These are phyloP conservation scores for Eremobia ochroleuca DNA, from an alignment of 2,888 invertebrate species.

Conservation along the genomic window DNA sequence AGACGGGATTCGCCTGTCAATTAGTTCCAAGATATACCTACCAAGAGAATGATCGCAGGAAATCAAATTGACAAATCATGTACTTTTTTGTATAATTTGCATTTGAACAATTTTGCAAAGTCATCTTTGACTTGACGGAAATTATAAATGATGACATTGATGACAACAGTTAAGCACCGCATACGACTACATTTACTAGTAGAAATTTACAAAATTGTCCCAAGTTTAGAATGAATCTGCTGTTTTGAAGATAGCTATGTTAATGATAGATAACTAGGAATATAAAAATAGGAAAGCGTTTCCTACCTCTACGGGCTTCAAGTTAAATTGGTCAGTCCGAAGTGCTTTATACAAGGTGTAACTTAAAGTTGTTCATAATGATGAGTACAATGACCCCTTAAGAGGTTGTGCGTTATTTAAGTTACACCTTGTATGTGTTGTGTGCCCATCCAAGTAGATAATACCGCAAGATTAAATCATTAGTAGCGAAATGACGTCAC, in stretches of 20 bases:
- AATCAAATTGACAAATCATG: conserved; percentile 11
- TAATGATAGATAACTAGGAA: neutral
- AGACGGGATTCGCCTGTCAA: too few relatives aligned
- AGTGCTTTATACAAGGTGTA: conserved; percentile 9
- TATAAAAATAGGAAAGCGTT: neutral
- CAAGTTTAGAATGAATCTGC: neutral
- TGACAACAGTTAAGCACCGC: neutral
- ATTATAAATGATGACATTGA: conserved; percentile 7
- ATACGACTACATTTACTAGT: neutral
- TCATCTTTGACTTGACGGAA: conserved; percentile 5
- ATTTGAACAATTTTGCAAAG: neutral
- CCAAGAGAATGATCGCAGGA: conserved; percentile 22
- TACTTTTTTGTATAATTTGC: neutral
- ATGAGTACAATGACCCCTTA: too few relatives aligned
- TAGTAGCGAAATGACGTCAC: conserved; percentile 6
- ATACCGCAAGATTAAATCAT: conserved; percentile 5
- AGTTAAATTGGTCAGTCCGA: neutral
- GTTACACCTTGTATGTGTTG: too few relatives aligned
- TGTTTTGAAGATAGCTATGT: neutral
- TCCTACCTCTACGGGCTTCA: neutral
- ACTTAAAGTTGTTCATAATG: too few relatives aligned
- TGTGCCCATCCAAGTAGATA: neutral
- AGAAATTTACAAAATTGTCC: neutral
- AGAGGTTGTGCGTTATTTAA: too few relatives aligned
- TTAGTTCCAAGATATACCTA: conserved; percentile 9